Evolutionary conservation across 2,797 vertebrate species (phyloP).

Genomic region (Thalassophryne amazonica): DNA sequence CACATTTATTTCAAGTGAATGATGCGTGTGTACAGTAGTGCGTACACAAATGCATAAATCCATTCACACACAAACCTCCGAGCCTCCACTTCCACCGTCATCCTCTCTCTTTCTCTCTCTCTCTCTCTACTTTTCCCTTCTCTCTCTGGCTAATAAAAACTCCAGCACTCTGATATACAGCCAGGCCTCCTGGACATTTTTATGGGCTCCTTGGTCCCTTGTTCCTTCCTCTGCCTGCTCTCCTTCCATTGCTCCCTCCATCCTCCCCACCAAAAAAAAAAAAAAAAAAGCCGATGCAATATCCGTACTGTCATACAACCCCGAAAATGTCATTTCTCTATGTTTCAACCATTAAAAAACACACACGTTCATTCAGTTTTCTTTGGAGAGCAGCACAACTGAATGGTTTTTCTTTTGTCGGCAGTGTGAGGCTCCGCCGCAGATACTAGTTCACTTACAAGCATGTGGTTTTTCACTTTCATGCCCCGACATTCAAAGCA

Average conservation of each 20-base stretch:
- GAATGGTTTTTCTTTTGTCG: slow-evolving; percentile 50
- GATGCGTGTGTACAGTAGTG: slow-evolving; percentile 3
- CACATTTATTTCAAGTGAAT: slow-evolving; percentile 15
- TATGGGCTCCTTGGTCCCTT: slow-evolving; percentile 55
- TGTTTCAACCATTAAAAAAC: slow-evolving; percentile 26
- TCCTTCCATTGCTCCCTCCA: slow-evolving; percentile 34
- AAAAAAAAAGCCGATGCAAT: slow-evolving; percentile 12
- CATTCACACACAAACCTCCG: slow-evolving; percentile 9
- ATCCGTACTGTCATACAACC: slow-evolving; percentile 34
- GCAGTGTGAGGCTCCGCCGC: slow-evolving; percentile 15
- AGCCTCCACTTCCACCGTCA: slow-evolving; percentile 16
- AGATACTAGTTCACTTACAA: slow-evolving; percentile 35
- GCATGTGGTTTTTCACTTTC: slow-evolving; percentile 52
- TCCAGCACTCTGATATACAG: slow-evolving; percentile 59
- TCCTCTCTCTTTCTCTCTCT: slow-evolving; percentile 25
- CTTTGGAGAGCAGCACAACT: slow-evolving; percentile 46
- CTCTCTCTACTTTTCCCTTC: slow-evolving; percentile 38
- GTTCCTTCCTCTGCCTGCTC: slow-evolving; percentile 33
- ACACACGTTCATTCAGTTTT: slow-evolving; percentile 56
- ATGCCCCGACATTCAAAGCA: slow-evolving; percentile 32
- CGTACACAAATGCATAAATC: slow-evolving; percentile 9
- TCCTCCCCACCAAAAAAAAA: slow-evolving; percentile 10
- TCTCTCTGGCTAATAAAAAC: slow-evolving; percentile 63
- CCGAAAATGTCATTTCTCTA: slow-evolving; percentile 25
- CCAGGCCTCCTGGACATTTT: slow-evolving; percentile 71